Conservation (phyloP, 2,888 invertebrate species). For the Netelia fuscicornis region DNA sequence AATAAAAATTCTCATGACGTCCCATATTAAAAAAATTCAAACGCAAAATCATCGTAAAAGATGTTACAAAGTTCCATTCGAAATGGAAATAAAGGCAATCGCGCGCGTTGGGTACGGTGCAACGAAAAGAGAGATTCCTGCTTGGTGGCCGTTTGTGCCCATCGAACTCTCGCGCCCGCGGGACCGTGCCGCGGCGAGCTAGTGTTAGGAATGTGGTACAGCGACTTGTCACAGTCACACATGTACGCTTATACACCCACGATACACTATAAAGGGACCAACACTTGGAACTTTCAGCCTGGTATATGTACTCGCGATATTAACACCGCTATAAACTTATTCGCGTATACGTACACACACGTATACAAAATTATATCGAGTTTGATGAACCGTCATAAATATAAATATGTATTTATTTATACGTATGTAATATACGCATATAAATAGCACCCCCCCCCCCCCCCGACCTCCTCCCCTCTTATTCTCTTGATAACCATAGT, state of each 20-base stretch:
- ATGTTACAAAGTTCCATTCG: background rate
- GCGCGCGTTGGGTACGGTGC: conserved; percentile 26
- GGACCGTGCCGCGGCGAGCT: conserved; percentile 58
- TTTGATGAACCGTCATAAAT: background rate
- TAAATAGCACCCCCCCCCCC: background rate
- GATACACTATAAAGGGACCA: conserved; percentile 5
- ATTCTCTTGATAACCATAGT: background rate
- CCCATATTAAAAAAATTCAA: too few relatives aligned
- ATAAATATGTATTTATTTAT: background rate
- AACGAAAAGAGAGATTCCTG: conserved; percentile 62
- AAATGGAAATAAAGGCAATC: conserved; percentile 36
- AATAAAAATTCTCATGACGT: too few relatives aligned
- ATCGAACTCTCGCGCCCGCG: conserved; percentile 69
- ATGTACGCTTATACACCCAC: conserved; percentile 69
- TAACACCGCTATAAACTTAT: background rate
- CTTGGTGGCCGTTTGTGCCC: conserved; percentile 74
- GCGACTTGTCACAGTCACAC: conserved; percentile 84
- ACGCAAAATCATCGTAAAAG: background rate
- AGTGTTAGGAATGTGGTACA: conserved; percentile 85
- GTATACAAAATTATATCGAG: background rate
- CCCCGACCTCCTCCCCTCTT: too few relatives aligned
- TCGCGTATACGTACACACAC: background rate
- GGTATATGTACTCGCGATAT: background rate
- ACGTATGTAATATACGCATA: background rate
- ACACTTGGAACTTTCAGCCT: conserved; percentile 20